Evolutionary conservation across 2,797 vertebrate species (phyloP).

Genomic region (Liparis tanakae): DNA sequence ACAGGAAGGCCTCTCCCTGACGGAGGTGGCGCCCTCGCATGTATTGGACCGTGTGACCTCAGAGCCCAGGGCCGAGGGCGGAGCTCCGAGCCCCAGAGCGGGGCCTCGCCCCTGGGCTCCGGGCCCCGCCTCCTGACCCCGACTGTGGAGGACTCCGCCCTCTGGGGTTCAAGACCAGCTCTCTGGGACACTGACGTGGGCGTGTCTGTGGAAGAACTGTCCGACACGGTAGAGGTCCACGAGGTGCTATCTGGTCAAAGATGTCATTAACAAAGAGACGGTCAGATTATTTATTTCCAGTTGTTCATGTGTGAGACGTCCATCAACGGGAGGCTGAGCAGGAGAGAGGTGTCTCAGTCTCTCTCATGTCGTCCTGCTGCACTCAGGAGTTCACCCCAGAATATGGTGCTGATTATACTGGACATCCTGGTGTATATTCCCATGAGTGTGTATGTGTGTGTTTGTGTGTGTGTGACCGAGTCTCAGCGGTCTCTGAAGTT

Average conservation of each 20-base stretch:
- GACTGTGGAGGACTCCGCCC: conserved; percentile 38
- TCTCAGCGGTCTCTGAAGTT: conserved; percentile 72
- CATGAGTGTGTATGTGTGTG: conserved; percentile 39
- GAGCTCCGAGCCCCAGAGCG: conserved; percentile 25
- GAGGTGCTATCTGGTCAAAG: conserved; percentile 28
- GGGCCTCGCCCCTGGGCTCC: conserved; percentile 48
- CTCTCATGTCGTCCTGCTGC: conserved; percentile 52
- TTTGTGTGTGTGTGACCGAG: conserved; percentile 36
- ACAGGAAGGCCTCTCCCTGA: conserved; percentile 85
- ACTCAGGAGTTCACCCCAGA: conserved; percentile 51
- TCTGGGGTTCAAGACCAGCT: conserved; percentile 10
- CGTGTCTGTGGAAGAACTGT: neutral
- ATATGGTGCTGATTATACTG: conserved; percentile 80
- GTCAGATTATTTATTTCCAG: conserved; percentile 44
- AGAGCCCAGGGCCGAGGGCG: conserved; percentile 28
- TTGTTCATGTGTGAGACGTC: conserved; percentile 22
- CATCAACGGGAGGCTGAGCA: conserved; percentile 24
- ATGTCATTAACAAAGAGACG: conserved; percentile 36
- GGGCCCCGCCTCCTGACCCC: conserved; percentile 40
- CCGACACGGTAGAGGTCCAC: conserved; percentile 11
- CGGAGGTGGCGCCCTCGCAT: conserved; percentile 16
- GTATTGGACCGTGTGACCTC: conserved; percentile 47
- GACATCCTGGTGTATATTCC: conserved; percentile 55
- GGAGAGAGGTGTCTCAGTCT: conserved; percentile 17
- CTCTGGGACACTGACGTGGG: conserved; percentile 14